Percentiles rank a stretch among this genome's conserved stretches.
Evolutionary conservation across 2,113 vertebrate species (phyloP).

Genomic region (Aix galericulata): DNA sequence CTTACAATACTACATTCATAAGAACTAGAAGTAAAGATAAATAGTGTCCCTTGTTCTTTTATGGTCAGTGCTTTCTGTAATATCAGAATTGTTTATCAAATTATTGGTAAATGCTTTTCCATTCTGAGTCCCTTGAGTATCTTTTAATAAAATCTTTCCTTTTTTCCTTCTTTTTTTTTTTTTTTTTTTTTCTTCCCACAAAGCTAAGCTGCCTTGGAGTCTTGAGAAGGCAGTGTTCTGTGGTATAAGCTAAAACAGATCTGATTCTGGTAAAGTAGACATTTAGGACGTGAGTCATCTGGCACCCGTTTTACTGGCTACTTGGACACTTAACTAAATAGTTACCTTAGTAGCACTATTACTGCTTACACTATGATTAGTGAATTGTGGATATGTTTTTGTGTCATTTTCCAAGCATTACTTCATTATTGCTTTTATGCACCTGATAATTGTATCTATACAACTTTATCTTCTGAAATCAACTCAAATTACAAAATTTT

Average conservation of each 20-base stretch:
- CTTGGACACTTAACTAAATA: neutral
- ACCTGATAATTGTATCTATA: neutral
- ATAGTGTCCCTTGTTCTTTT: neutral
- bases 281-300: accelerated
- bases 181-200: neutral
- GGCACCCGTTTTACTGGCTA: neutral
- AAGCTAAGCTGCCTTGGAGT: neutral
- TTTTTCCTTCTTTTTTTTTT: neutral
- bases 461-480: neutral
- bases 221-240: neutral
- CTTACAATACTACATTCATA: neutral
- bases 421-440: neutral
- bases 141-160: neutral
- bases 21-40: neutral
- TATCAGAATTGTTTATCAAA: neutral
- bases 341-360: neutral
- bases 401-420: neutral
- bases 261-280: neutral
- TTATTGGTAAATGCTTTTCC: neutral
- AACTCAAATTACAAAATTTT: neutral
- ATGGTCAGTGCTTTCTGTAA: neutral
- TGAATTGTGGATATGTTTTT: neutral
- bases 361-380: neutral
- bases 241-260: neutral
- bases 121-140: neutral